phyloP scores from a whole-genome alignment of 1,140 invertebrate genomes.

The Adoxophyes honmai region DNA sequence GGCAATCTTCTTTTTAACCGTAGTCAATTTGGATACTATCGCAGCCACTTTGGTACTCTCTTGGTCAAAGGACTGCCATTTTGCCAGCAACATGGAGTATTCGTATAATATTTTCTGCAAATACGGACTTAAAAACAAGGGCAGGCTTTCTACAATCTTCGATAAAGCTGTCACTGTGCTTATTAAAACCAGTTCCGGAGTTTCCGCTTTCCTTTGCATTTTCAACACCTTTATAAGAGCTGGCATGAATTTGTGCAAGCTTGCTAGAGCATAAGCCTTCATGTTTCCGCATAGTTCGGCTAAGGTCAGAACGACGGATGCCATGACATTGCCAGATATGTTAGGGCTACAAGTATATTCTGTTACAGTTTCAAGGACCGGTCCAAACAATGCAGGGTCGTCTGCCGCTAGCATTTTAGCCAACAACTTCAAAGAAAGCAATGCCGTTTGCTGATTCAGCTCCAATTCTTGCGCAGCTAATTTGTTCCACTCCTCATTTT shows the following conservation, averaged over 20 bases:
- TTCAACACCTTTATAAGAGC: conserved; percentile 81
- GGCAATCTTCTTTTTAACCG: conserved; percentile 83
- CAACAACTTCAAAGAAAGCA: conserved; percentile 89
- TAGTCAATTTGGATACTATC: conserved; percentile 78
- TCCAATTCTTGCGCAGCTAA: conserved; percentile 77
- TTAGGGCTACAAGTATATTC: conserved; percentile 79
- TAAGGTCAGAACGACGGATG: conserved; percentile 87
- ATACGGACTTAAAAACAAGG: conserved; percentile 90
- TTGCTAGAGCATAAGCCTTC: conserved; percentile 84
- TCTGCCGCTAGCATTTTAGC: conserved; percentile 82
- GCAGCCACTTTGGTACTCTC: conserved; percentile 76
- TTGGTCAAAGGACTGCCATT: conserved; percentile 65
- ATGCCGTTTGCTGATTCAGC: conserved; percentile 86
- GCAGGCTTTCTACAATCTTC: conserved; percentile 88
- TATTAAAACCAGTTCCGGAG: conserved; percentile 73
- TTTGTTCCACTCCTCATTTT: conserved; percentile 47
- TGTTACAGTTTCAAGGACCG: conserved; percentile 80
- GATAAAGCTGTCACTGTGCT: conserved; percentile 85
- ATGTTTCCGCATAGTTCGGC: conserved; percentile 87
- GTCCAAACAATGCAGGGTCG: conserved; percentile 81
- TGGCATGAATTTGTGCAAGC: conserved; percentile 88
- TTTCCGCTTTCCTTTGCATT: conserved; percentile 65
- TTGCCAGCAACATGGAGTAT: conserved; percentile 78
- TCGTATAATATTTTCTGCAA: conserved; percentile 85
- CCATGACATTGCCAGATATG: conserved; percentile 83